These are phyloP conservation scores for Microcebus tavaratra DNA, from an alignment of 2,113 vertebrate species.

Conservation along the genomic window DNA sequence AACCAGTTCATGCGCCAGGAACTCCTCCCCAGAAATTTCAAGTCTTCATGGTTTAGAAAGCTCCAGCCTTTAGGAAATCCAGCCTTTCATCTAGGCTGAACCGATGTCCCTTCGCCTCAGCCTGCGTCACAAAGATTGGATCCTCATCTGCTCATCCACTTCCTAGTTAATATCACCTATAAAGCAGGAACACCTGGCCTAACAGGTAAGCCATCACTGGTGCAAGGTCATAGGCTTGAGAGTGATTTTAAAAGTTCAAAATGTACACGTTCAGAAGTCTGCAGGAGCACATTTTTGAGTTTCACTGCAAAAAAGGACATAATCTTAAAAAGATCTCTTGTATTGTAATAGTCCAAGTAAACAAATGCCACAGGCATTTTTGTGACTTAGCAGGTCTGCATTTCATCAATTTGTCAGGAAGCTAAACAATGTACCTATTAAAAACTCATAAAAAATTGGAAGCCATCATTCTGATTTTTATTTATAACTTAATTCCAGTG, in stretches of 20 bases:
- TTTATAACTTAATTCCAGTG: conserved; percentile 65
- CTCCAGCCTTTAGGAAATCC: background rate
- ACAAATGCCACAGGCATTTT: conserved; percentile 35
- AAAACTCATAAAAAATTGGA: conserved; percentile 59
- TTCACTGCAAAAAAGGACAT: background rate
- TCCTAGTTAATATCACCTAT: background rate
- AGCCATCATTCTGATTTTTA: conserved; percentile 63
- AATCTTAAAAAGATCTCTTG: conserved; percentile 44
- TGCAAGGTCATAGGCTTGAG: background rate
- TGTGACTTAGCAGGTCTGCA: conserved; percentile 45
- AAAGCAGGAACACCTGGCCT: background rate
- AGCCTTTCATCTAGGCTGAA: background rate
- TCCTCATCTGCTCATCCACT: background rate
- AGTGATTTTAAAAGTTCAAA: background rate
- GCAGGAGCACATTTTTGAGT: background rate
- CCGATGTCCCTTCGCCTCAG: background rate
- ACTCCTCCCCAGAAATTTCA: background rate
- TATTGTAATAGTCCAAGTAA: conserved; percentile 51
- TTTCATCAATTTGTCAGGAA: conserved; percentile 70
- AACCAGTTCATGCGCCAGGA: background rate
- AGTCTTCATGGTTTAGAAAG: background rate
- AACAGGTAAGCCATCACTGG: background rate
- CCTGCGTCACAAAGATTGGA: background rate
- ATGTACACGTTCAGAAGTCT: background rate
- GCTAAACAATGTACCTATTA: conserved; percentile 64